phyloP scores from a whole-genome alignment of 1,140 invertebrate genomes.

The Listronotus bonariensis region DNA sequence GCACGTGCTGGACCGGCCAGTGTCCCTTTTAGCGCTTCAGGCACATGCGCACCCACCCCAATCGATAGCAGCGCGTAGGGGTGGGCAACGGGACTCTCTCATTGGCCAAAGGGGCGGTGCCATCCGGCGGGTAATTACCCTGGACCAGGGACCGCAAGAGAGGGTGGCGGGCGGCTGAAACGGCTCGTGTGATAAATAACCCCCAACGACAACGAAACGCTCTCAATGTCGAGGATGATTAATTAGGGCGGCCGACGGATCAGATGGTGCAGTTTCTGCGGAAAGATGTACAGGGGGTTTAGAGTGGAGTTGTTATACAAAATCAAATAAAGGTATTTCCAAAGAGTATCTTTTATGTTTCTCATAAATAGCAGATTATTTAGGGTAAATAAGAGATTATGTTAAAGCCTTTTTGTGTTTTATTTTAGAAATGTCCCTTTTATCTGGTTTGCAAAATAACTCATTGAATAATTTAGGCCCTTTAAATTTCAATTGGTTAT shows the following conservation, averaged over 20 bases:
- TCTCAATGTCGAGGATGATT: conserved; percentile 55
- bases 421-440: neutral
- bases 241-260: conserved; percentile 47
- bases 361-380: too few species aligned
- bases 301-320: neutral
- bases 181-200: conserved; percentile 42
- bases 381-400: neutral
- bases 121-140: conserved; percentile 53
- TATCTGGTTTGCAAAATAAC: too few species aligned
- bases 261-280: conserved; percentile 31
- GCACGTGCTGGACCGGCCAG: conserved; percentile 30
- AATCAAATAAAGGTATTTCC: neutral
- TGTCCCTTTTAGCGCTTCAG: conserved; percentile 24
- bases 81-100: conserved; percentile 18
- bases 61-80: conserved; percentile 25
- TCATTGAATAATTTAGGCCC: too few species aligned
- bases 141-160: conserved; percentile 45
- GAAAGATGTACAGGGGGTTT: conserved; percentile 19
- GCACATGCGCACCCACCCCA: conserved; percentile 11
- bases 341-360: too few species aligned
- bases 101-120: conserved; percentile 51
- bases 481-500: too few species aligned
- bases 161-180: conserved; percentile 18
- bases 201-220: conserved; percentile 49
- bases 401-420: neutral